These are phyloP conservation scores for Mnemiopsis leidyi DNA, from an alignment of 37 sponge, comb jelly and placozoan species.

Conservation along the genomic window DNA sequence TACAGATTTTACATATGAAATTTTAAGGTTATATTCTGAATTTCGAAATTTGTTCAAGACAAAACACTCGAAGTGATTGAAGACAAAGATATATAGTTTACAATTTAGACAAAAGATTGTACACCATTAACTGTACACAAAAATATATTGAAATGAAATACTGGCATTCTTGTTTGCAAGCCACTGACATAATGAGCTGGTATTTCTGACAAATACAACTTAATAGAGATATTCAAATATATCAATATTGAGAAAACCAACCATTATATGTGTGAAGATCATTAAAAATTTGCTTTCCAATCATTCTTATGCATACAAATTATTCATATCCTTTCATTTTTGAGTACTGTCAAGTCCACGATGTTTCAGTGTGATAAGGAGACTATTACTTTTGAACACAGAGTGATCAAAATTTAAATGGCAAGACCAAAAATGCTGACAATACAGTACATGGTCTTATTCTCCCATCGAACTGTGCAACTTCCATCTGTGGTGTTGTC, in stretches of 20 bases:
- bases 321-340: background rate
- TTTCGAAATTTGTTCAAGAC: no score
- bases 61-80: no score
- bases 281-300: no score
- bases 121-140: no score
- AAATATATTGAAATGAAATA: no score
- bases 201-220: background rate
- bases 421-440: conserved; percentile 98
- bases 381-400: background rate
- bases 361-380: no score
- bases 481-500: conserved; percentile 97
- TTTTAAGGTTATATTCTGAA: no score
- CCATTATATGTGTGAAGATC: no score
- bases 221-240: no score
- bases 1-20: no score
- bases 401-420: conserved; percentile 68
- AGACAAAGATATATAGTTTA: background rate
- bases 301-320: background rate
- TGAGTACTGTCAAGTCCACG: background rate
- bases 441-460: conserved; percentile 97
- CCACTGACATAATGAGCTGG: background rate
- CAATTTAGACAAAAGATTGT: background rate
- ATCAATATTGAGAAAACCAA: no score
- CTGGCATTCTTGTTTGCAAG: conserved; percentile 35
- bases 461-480: conserved; percentile 99